These are phyloP conservation scores for Laticauda laticaudata DNA, from an alignment of 2,113 vertebrate genomes.

Conservation along the genomic window DNA sequence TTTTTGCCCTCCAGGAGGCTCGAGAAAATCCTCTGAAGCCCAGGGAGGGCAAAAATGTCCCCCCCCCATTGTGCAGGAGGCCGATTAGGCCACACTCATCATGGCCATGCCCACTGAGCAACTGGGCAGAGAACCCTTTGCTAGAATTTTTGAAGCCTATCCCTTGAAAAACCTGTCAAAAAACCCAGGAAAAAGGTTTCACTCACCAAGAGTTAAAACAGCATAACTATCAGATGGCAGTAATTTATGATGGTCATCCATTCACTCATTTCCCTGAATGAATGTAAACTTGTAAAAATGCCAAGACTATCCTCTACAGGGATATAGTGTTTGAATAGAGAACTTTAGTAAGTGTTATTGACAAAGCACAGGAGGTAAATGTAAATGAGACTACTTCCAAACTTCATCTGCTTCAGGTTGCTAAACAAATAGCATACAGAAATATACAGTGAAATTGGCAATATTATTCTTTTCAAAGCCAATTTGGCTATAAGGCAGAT, in stretches of 20 bases:
- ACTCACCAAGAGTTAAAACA: constrained; percentile 23
- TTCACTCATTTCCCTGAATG: constrained; percentile 30
- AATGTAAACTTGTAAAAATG: constrained; percentile 28
- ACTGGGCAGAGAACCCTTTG: no score
- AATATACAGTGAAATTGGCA: not conserved
- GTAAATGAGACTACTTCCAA: not conserved
- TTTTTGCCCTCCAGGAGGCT: no score
- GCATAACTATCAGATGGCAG: constrained; percentile 47
- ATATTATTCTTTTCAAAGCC: constrained; percentile 8
- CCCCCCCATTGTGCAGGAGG: no score
- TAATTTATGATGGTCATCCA: constrained; percentile 29
- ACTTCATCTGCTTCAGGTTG: constrained; percentile 3
- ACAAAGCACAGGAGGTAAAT: not conserved
- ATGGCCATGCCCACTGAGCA: no score
- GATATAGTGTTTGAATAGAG: not conserved
- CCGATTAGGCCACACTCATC: no score
- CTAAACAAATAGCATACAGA: not conserved
- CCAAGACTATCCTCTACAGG: not conserved
- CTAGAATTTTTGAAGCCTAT: no score
- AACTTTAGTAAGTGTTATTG: constrained; percentile 13
- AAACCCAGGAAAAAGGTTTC: constrained; percentile 25
- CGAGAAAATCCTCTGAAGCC: no score
- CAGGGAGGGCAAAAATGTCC: no score
- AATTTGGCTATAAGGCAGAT: constrained; percentile 32
- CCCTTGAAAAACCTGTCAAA: constrained; percentile 25